Evolutionary conservation across 2,797 vertebrate species (phyloP), one percentile per base, ranked within the genome.

Genomic region (Pseudochromis fuscus): DNA sequence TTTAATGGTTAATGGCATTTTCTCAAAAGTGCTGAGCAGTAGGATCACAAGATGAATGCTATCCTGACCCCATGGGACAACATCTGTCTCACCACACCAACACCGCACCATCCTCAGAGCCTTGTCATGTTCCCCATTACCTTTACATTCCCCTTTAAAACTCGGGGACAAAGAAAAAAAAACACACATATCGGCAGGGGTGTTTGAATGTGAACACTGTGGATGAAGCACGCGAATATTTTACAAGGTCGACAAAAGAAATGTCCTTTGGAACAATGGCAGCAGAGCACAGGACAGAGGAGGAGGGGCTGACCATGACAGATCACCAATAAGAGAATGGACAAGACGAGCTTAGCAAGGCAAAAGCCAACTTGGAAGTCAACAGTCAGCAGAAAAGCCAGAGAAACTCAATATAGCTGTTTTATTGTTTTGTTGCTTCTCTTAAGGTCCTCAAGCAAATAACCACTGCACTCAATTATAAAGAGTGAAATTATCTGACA

Each of bases 241-340:
- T 95, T 93, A 94, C 94, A 93, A 87, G 94, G 94, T 94, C 92
- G 93, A 95, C 93, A 95, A 93, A 95, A 94, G 90, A 89, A 93
- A 91, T 84, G 89, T 90, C 93, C 90, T 91, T 66, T 89, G 88
- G 86, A 94, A 95, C 88, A 93, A 93, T 83, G 85, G 79, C 12
- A 89, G 80, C 69, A 79, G 90, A 83, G 75, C 62, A 72, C 69
- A 49, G 75, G 75, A 10, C 88, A 86, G 93, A 92, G 89, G 90
- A 91, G 90, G 19, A 79, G 88, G 90, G 89, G 87, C 92, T 79
- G 90, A 94, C 89, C 91, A 91, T 96, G 95, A 97, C 93, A 94
- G 95, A 97, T 96, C 90, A 94, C 93, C 89, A 91, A 89, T 84
- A 91, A 90, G 87, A 93, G 94, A 94, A 94, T 91, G 94, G 94